Evolutionary conservation across 1,140 invertebrate genomes (phyloP).

Genomic region (Papilio aristodemus): DNA sequence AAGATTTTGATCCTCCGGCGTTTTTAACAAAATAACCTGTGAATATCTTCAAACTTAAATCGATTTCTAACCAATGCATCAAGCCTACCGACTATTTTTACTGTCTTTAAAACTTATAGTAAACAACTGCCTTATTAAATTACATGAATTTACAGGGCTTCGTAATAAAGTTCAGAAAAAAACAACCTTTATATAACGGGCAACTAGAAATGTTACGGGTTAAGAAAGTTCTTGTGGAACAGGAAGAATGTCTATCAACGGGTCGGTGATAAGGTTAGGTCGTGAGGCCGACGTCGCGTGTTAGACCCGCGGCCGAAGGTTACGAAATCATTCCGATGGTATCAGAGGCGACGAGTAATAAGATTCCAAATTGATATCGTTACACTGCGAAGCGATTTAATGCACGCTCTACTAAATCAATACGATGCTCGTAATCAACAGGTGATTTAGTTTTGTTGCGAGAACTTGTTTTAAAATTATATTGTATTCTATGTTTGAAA

Average conservation of each 20-base stretch:
- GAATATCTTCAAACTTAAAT: too few relatives aligned
- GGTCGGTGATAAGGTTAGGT: slow-evolving; percentile 43
- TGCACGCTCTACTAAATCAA: slow-evolving; percentile 24
- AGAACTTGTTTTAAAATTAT: slow-evolving; percentile 8
- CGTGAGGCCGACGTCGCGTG: slow-evolving; percentile 50
- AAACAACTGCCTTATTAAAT: not conserved
- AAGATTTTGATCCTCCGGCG: too few relatives aligned
- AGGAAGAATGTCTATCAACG: slow-evolving; percentile 35
- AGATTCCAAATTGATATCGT: slow-evolving; percentile 45
- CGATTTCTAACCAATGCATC: too few relatives aligned
- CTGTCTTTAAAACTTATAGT: not conserved
- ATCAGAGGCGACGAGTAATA: slow-evolving; percentile 44
- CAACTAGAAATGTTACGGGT: slow-evolving; percentile 15
- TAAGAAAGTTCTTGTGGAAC: slow-evolving; percentile 35
- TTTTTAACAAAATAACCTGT: not conserved
- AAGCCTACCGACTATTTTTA: too few relatives aligned
- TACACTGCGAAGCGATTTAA: slow-evolving; percentile 37
- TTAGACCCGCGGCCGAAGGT: slow-evolving; percentile 46
- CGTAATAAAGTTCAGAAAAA: not conserved
- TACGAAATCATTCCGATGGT: slow-evolving; percentile 55
- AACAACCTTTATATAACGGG: slow-evolving; percentile 17
- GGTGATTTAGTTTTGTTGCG: slow-evolving; percentile 20
- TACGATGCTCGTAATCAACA: slow-evolving; percentile 26
- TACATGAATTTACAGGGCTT: not conserved
- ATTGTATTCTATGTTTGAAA: not conserved